Evolutionary conservation across 2,888 invertebrate genomes (phyloP).

Genomic region (Habrosyne pyritoides): DNA sequence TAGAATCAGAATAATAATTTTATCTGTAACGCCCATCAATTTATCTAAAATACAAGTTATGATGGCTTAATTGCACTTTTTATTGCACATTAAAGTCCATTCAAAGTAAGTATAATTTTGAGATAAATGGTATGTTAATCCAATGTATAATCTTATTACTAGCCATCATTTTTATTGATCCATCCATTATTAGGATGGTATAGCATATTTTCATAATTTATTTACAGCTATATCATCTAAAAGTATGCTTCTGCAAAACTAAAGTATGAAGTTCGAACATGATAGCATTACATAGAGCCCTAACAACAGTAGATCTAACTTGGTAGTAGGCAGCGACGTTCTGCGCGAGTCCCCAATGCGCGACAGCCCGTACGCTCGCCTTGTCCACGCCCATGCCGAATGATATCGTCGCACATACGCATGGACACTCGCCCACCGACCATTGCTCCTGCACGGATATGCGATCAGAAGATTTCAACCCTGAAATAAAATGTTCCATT

Average conservation of each 20-base stretch:
- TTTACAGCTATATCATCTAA: background rate
- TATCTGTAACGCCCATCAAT: too few species aligned
- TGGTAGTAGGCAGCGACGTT: constrained; percentile 97
- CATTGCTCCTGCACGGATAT: constrained; percentile 94
- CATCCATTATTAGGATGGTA: too few species aligned
- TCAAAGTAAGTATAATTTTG: too few species aligned
- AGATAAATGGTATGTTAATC: too few species aligned
- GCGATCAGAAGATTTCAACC: constrained; percentile 89
- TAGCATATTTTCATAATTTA: background rate
- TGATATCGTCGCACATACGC: constrained; percentile 98
- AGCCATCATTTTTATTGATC: too few species aligned
- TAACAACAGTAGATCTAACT: constrained; percentile 55
- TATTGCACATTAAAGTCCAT: too few species aligned
- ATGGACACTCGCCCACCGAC: constrained; percentile 94
- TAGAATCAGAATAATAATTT: too few species aligned
- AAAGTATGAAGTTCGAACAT: background rate
- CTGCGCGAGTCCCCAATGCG: constrained; percentile 98
- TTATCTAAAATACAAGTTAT: too few species aligned
- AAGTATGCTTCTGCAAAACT: background rate
- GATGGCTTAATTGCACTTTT: too few species aligned
- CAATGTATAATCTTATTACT: too few species aligned
- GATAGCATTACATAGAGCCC: background rate
- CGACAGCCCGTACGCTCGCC: constrained; percentile 96
- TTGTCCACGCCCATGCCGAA: constrained; percentile 99
- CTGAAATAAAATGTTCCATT: constrained; percentile 51